A percentile compares a stretch with the other conserved stretches of the same genome.
Conservation (phyloP, 2,888 invertebrate species). For the Apeira syringaria region DNA sequence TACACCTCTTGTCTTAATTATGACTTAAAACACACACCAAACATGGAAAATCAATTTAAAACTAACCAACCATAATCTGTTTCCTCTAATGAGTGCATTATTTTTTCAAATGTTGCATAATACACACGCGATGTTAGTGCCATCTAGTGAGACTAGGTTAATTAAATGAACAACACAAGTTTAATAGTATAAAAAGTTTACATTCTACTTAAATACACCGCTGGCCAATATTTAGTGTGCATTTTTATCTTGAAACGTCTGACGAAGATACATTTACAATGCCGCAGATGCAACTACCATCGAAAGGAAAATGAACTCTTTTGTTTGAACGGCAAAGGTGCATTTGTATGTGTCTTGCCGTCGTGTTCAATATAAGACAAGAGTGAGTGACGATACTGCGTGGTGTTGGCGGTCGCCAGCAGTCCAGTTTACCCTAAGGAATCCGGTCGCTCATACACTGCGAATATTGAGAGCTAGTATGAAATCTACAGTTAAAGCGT, state of each 20-base stretch:
- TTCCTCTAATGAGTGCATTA: too few relatives aligned
- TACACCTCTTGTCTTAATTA: constrained; percentile 30
- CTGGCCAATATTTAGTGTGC: constrained; percentile 8
- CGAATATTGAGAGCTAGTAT: constrained; percentile 24
- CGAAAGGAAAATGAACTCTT: constrained; percentile 1
- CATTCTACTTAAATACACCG: too few relatives aligned
- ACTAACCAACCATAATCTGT: not conserved
- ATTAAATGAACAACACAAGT: too few relatives aligned
- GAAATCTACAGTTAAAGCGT: constrained; percentile 28
- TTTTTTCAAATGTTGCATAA: not conserved
- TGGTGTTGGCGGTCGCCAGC: constrained; percentile 5
- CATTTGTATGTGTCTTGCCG: constrained; percentile 1
- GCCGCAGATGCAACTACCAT: not conserved
- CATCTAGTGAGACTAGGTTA: constrained; percentile 6
- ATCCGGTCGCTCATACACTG: constrained; percentile 19
- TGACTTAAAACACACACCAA: constrained; percentile 19
- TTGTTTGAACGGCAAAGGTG: not conserved
- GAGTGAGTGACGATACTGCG: constrained; percentile 17
- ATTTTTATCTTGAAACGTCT: constrained; percentile 1
- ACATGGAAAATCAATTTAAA: not conserved
- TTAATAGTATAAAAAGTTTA: too few relatives aligned
- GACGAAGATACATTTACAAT: not conserved
- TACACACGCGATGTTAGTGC: constrained; percentile 1
- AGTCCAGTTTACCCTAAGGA: constrained; percentile 16
- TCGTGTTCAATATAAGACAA: constrained; percentile 20